Evolutionary conservation across 1,140 invertebrate genomes (phyloP).

Genomic region (Ceratina japonica): DNA sequence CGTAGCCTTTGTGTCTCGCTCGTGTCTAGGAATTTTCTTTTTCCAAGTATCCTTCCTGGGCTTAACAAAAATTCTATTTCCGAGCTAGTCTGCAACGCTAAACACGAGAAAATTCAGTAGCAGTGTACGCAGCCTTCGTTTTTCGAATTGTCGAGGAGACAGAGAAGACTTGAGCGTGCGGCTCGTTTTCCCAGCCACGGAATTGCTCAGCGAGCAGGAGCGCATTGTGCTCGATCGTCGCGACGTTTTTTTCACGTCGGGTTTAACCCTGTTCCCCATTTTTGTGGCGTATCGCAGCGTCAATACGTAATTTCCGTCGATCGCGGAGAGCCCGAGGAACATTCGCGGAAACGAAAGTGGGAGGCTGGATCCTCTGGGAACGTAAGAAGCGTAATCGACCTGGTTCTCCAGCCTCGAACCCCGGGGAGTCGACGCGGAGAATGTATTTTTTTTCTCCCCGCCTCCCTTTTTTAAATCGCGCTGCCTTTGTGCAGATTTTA

Average conservation of each 20-base stretch:
- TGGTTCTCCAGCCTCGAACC: neutral
- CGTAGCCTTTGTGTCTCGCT: no score
- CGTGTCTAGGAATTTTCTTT: no score
- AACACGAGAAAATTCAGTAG: neutral
- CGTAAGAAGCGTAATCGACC: constrained; percentile 22
- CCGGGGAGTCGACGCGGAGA: neutral
- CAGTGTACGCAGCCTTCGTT: neutral
- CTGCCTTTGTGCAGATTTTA: neutral
- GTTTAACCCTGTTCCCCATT: neutral
- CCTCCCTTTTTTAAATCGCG: neutral
- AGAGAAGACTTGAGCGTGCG: neutral
- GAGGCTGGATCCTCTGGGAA: neutral
- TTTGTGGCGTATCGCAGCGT: neutral
- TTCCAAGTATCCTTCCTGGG: neutral
- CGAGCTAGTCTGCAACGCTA: neutral
- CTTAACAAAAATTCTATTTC: neutral
- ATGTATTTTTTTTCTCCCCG: neutral
- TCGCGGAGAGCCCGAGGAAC: neutral
- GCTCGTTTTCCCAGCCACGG: neutral
- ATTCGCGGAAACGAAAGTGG: neutral
- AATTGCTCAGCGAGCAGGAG: neutral
- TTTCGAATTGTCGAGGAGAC: neutral
- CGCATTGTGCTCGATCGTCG: constrained; percentile 4
- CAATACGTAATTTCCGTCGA: constrained; percentile 23
- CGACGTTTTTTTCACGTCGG: constrained; percentile 9